Percentiles rank a stretch among this genome's conserved stretches.
phyloP scores from a whole-genome alignment of 2,797 vertebrate species.

The Heteromormyrus szaboi region DNA sequence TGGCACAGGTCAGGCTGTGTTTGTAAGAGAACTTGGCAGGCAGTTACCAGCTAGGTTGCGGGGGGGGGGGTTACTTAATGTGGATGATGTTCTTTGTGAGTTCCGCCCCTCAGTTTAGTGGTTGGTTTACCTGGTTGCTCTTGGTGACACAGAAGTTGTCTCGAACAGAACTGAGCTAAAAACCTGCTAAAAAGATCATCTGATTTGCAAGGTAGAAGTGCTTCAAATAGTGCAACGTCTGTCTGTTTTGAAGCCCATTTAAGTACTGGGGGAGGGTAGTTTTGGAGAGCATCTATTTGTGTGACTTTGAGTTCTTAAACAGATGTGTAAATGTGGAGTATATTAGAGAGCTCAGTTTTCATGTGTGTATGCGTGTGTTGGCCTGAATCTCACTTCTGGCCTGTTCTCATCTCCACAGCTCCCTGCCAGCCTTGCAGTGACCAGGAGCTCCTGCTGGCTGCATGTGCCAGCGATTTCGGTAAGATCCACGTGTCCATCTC shows the following conservation, averaged over 20 bases:
- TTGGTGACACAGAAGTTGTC: background rate
- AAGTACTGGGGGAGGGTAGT: background rate
- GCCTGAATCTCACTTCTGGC: constrained; percentile 3
- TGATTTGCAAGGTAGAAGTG: background rate
- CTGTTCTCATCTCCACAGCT: constrained; percentile 52
- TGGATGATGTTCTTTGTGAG: background rate
- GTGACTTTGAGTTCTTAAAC: background rate
- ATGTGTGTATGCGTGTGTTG: background rate
- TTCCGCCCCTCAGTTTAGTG: background rate
- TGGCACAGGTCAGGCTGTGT: background rate
- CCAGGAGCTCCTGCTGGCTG: constrained; percentile 80
- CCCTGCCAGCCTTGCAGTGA: constrained; percentile 90
- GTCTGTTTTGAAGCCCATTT: background rate
- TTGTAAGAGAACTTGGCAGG: too few relatives aligned
- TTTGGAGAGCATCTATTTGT: background rate
- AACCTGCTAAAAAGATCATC: background rate
- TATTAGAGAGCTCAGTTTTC: background rate
- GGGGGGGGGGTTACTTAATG: background rate
- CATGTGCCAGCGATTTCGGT: constrained; percentile 96
- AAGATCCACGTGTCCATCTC: constrained; percentile 46
- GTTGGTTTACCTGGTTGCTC: background rate
- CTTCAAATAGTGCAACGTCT: background rate
- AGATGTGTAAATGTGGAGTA: constrained; percentile 6
- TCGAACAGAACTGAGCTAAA: background rate
- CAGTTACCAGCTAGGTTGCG: too few relatives aligned